Conservation (phyloP, 1,140 invertebrate species). For the Aphelinus atriplicis region DNA sequence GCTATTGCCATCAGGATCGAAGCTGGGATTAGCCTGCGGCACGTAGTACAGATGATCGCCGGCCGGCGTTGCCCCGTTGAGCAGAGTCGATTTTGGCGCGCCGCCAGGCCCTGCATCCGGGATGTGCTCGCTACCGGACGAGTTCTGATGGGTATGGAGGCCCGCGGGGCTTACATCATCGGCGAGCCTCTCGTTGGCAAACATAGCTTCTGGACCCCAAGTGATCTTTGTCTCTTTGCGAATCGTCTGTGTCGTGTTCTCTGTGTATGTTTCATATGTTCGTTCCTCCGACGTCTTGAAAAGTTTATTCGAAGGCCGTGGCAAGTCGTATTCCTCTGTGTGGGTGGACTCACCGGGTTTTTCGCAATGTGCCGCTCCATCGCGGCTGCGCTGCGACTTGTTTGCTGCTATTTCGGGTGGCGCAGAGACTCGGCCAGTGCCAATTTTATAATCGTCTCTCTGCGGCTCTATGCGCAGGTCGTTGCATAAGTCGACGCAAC, state of each 20-base stretch:
- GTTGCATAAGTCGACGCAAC: constrained; percentile 43
- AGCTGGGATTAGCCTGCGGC: constrained; percentile 8
- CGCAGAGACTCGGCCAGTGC: constrained; percentile 43
- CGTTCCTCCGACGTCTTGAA: too few species aligned
- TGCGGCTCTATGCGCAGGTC: constrained; percentile 11
- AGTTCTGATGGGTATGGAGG: background rate
- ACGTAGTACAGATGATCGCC: constrained; percentile 50
- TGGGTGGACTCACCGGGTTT: constrained; percentile 27
- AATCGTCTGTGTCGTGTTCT: too few species aligned
- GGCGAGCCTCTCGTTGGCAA: background rate
- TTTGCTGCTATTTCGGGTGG: constrained; percentile 46
- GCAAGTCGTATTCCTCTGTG: too few species aligned
- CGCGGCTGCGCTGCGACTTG: background rate
- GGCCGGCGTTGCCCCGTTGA: too few species aligned
- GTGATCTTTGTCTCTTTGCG: too few species aligned
- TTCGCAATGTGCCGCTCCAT: constrained; percentile 16
- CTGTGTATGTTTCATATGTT: too few species aligned
- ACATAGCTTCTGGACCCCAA: too few species aligned
- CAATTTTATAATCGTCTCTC: constrained; percentile 41
- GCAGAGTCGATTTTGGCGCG: too few species aligned
- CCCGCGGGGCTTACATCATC: background rate
- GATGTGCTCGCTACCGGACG: background rate
- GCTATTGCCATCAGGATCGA: background rate
- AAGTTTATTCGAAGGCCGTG: too few species aligned
- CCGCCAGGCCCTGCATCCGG: constrained; percentile 5